Evolutionary conservation across 2,113 vertebrate species (phyloP).

Genomic region (Conger conger): DNA sequence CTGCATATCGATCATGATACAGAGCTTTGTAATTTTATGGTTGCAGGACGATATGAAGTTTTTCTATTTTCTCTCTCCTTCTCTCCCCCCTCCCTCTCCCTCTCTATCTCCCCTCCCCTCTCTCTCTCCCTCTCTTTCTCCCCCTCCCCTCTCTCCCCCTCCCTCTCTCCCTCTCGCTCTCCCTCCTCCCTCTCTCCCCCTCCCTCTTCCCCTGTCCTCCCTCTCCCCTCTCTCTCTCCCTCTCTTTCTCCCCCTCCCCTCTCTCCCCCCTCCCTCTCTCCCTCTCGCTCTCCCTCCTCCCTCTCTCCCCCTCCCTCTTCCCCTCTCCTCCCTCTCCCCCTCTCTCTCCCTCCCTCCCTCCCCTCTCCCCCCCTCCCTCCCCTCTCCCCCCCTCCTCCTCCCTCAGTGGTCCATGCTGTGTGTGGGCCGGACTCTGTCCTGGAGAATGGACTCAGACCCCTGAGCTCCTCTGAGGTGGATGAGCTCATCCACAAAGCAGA

Average conservation of each 20-base stretch:
- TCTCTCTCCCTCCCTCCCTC: not conserved
- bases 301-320: not conserved
- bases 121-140: not conserved
- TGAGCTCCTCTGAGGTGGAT: constrained; percentile 87
- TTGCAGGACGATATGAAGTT: no score
- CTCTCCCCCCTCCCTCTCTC: not conserved
- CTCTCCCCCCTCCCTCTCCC: not conserved
- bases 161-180: not conserved
- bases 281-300: not conserved
- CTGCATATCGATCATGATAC: no score
- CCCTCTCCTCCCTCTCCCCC: not conserved
- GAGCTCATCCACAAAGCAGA: constrained; percentile 89
- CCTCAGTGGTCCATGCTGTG: constrained; percentile 87
- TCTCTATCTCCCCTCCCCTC: not conserved
- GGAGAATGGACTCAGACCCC: constrained; percentile 76
- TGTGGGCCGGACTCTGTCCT: constrained; percentile 64
- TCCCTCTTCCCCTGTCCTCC: not conserved
- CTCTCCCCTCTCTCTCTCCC: not conserved
- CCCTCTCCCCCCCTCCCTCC: not conserved
- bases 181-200: not conserved
- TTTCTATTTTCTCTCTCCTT: not conserved
- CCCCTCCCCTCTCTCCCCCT: not conserved
- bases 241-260: not conserved
- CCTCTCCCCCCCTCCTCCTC: constrained; percentile 27
- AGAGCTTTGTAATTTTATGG: no score